Percentiles rank a stretch among this genome's conserved stretches.
Evolutionary conservation across 1,140 invertebrate genomes (phyloP).

Genomic region (Trichogramma pretiosum): DNA sequence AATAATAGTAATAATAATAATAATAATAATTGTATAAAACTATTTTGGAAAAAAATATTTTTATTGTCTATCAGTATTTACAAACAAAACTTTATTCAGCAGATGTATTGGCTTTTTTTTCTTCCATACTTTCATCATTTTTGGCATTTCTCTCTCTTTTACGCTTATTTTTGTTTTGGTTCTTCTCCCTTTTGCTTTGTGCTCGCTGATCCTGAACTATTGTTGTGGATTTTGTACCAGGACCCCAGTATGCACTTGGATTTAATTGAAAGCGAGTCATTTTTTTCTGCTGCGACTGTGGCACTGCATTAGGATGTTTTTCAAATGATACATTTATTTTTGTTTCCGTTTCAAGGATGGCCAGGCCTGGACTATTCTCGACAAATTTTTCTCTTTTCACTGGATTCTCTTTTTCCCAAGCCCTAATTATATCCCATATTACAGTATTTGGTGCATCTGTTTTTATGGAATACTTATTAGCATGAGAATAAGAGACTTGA

Average conservation of each 20-base stretch:
- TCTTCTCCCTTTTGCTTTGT: conserved; percentile 21
- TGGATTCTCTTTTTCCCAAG: conserved; percentile 59
- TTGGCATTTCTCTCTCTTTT: conserved; percentile 9
- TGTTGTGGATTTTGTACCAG: conserved; percentile 62
- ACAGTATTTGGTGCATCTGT: conserved; percentile 80
- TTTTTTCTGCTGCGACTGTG: conserved; percentile 62
- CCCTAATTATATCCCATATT: conserved; percentile 88
- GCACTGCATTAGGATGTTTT: conserved; percentile 66
- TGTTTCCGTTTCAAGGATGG: conserved; percentile 50
- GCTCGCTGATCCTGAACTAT: conserved; percentile 47
- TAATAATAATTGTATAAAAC: too few relatives aligned
- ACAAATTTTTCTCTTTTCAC: conserved; percentile 43
- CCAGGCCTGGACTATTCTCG: conserved; percentile 45
- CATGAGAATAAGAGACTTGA: conserved; percentile 86
- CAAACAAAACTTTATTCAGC: neutral
- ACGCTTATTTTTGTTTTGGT: conserved; percentile 25
- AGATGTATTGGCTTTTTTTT: neutral
- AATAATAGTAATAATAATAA: too few relatives aligned
- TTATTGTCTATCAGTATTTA: conserved; percentile 1
- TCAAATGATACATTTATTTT: conserved; percentile 51
- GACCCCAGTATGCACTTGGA: conserved; percentile 81
- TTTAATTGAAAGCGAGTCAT: conserved; percentile 79
- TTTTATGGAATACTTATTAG: conserved; percentile 80
- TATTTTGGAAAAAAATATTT: neutral
- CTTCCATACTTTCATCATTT: neutral